These are phyloP conservation scores for Pituophis catenifer DNA, from an alignment of 2,113 vertebrate species.

Conservation along the genomic window DNA sequence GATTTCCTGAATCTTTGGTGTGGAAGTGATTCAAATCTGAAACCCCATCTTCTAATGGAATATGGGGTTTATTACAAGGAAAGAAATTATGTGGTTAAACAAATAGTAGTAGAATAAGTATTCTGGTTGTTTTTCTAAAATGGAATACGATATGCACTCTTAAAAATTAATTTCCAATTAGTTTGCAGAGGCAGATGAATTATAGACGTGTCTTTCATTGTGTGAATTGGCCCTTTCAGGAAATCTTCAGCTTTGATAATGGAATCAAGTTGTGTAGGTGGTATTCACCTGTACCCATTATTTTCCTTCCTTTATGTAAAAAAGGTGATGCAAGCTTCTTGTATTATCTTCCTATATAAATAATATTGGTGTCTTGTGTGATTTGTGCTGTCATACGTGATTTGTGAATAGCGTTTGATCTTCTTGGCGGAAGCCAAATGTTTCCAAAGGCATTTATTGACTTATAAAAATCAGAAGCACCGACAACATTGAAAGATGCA, in stretches of 20 bases:
- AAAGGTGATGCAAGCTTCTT: constrained; percentile 27
- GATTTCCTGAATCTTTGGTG: neutral
- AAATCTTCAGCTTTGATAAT: neutral
- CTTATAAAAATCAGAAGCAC: constrained; percentile 37
- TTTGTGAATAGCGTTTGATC: constrained; percentile 47
- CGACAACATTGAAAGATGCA: constrained; percentile 27
- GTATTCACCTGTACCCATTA: neutral
- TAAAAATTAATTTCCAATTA: neutral
- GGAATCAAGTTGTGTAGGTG: neutral
- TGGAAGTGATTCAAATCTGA: neutral
- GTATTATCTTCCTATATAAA: constrained; percentile 3
- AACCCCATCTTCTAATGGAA: neutral
- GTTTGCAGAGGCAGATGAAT: neutral
- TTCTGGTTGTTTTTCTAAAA: neutral
- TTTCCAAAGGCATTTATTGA: constrained; percentile 37
- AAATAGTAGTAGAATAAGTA: neutral
- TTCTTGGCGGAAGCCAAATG: constrained; percentile 36
- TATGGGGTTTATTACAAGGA: neutral
- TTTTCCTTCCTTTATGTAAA: neutral
- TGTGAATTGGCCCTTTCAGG: neutral
- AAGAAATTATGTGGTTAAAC: neutral
- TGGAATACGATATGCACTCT: neutral
- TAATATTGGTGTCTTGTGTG: constrained; percentile 27
- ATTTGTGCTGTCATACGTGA: constrained; percentile 44
- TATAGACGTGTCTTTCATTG: neutral